Evolutionary conservation across 1,140 invertebrate genomes (phyloP).

Genomic region (Neocloeon triangulifer): DNA sequence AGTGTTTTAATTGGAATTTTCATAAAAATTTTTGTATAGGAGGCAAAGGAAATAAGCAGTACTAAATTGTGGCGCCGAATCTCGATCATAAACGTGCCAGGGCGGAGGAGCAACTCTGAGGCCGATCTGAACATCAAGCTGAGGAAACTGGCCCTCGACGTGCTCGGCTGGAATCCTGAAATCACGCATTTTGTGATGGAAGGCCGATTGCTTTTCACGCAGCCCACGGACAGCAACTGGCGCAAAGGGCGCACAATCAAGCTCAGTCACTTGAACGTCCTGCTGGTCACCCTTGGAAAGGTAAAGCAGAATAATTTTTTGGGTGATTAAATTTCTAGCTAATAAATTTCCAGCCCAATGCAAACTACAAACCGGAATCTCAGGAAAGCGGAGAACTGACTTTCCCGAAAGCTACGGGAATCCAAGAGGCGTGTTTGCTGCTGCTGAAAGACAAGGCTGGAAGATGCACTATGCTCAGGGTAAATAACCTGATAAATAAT

Average conservation of each 20-base stretch:
- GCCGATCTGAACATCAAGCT: conserved; percentile 71
- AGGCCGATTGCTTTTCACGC: conserved; percentile 62
- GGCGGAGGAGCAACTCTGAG: conserved; percentile 43
- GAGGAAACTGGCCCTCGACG: conserved; percentile 76
- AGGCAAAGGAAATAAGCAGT: conserved; percentile 66
- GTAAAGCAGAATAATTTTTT: conserved; percentile 18
- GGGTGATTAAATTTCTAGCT: conserved; percentile 1
- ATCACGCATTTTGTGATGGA: conserved; percentile 70
- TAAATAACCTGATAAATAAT: too few relatives aligned
- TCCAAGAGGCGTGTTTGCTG: conserved; percentile 67
- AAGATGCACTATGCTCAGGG: conserved; percentile 58
- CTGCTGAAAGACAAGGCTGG: conserved; percentile 78
- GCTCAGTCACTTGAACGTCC: conserved; percentile 61
- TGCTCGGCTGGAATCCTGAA: conserved; percentile 82
- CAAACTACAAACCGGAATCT: conserved; percentile 22
- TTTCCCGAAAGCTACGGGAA: conserved; percentile 41
- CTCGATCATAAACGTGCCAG: conserved; percentile 42
- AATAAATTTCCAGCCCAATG: conserved; percentile 22
- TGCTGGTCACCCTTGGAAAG: conserved; percentile 53
- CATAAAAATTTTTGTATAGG: conserved; percentile 24
- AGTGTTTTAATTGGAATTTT: too few relatives aligned
- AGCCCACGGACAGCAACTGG: conserved; percentile 76
- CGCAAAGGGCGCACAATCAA: conserved; percentile 61
- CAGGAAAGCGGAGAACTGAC: conserved; percentile 21
- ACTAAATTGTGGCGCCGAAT: conserved; percentile 77